Evolutionary conservation across 1,140 invertebrate species (phyloP).

Genomic region (Steinernema khuongi): DNA sequence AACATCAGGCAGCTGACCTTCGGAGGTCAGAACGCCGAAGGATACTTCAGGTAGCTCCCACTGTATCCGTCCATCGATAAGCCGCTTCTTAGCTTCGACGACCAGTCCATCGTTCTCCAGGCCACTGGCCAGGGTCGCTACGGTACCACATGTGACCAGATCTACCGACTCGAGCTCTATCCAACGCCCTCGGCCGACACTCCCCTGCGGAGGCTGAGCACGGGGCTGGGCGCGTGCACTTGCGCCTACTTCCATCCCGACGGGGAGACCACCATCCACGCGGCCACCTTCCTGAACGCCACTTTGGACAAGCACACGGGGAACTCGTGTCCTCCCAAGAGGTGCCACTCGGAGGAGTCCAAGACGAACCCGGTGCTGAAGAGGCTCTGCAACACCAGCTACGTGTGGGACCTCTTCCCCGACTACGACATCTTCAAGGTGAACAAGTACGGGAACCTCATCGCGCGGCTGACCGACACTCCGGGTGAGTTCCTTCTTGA

Average conservation of each 20-base stretch:
- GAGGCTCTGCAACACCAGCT: slow-evolving; percentile 38
- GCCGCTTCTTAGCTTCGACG: slow-evolving; percentile 39
- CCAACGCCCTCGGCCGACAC: slow-evolving; percentile 23
- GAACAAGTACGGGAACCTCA: slow-evolving; percentile 42
- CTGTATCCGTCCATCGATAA: background rate
- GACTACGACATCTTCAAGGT: slow-evolving; percentile 49
- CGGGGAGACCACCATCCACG: slow-evolving; percentile 26
- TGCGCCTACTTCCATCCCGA: slow-evolving; percentile 40
- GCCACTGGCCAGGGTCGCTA: slow-evolving; percentile 27
- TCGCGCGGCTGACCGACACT: slow-evolving; percentile 35
- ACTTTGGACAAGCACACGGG: background rate
- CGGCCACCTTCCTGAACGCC: background rate
- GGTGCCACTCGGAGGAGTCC: slow-evolving; percentile 27
- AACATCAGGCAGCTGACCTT: slow-evolving; percentile 48
- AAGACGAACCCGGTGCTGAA: slow-evolving; percentile 27
- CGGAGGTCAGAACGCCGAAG: slow-evolving; percentile 46
- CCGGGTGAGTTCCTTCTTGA: background rate
- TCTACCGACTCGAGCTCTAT: slow-evolving; percentile 45
- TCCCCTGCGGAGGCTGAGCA: slow-evolving; percentile 33
- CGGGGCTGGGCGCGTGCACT: slow-evolving; percentile 43
- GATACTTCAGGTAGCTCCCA: slow-evolving; percentile 34
- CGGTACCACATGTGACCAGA: slow-evolving; percentile 49
- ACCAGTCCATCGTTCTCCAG: slow-evolving; percentile 41
- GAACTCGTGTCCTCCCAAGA: slow-evolving; percentile 39
- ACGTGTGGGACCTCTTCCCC: slow-evolving; percentile 46